phyloP scores from a whole-genome alignment of 2,888 invertebrate species.

The Thymelicus acteon region DNA sequence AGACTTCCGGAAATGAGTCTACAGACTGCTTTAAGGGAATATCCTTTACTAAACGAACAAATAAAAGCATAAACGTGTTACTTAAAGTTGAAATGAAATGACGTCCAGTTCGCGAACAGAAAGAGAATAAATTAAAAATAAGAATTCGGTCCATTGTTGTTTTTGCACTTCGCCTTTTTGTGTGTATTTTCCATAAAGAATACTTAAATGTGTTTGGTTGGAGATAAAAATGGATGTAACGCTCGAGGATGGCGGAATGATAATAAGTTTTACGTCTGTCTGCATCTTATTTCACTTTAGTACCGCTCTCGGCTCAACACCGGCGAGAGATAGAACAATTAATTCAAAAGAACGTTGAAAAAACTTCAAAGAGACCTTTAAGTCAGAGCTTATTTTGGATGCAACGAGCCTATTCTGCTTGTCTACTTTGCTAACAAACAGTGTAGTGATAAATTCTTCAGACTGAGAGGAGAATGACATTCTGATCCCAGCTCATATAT shows the following conservation, averaged over 20 bases:
- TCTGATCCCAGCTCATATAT: constrained; percentile 71
- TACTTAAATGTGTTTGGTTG: constrained; percentile 53
- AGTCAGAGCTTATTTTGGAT: constrained; percentile 9
- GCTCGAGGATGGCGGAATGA: constrained; percentile 46
- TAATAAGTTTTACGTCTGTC: constrained; percentile 43
- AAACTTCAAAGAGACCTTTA: constrained; percentile 38
- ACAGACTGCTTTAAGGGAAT: constrained; percentile 55
- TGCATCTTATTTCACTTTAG: constrained; percentile 44
- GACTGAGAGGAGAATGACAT: constrained; percentile 65
- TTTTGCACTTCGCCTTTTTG: constrained; percentile 59
- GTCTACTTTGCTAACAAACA: constrained; percentile 57
- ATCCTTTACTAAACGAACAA: constrained; percentile 55
- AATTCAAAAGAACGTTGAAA: constrained; percentile 16
- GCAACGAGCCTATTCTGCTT: constrained; percentile 46
- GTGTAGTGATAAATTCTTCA: constrained; percentile 68
- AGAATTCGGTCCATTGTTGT: constrained; percentile 68
- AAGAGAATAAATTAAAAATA: constrained; percentile 75
- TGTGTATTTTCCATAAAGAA: constrained; percentile 55
- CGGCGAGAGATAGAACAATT: constrained; percentile 14
- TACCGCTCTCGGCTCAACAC: constrained; percentile 35
- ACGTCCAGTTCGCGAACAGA: constrained; percentile 65
- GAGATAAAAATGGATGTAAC: constrained; percentile 50
- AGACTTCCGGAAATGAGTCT: constrained; percentile 55
- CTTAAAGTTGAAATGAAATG: constrained; percentile 70
- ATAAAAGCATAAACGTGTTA: constrained; percentile 76